Conservation (phyloP, 2,888 invertebrate genomes). For the Carpatolechia fugitivella region DNA sequence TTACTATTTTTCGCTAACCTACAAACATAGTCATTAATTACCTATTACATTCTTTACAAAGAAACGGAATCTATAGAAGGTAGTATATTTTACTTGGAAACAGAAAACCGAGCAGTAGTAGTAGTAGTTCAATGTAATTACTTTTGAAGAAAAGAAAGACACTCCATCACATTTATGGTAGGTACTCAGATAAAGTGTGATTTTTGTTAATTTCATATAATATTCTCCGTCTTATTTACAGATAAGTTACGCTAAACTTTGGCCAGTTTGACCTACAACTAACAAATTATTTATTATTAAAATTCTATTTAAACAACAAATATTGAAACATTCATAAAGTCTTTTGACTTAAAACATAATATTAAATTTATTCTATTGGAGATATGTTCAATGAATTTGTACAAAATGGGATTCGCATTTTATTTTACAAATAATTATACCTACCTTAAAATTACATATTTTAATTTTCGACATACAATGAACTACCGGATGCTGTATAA, state of each 20-base stretch:
- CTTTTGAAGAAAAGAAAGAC: too few relatives aligned
- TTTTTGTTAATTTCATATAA: too few relatives aligned
- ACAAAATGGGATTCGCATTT: constrained; percentile 45
- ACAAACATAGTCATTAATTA: constrained; percentile 16
- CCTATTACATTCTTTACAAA: background rate
- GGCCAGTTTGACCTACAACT: constrained; percentile 52
- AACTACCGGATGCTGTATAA: constrained; percentile 67
- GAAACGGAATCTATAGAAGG: background rate
- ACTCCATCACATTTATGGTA: background rate
- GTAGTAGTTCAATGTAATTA: background rate
- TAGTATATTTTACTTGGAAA: background rate
- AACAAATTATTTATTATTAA: constrained; percentile 27
- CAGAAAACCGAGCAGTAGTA: background rate
- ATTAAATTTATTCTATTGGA: constrained; percentile 13
- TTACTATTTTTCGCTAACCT: constrained; percentile 46
- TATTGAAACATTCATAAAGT: background rate
- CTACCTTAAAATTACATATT: constrained; percentile 40
- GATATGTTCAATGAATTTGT: constrained; percentile 64
- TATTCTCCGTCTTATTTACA: constrained; percentile 8
- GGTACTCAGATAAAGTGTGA: too few relatives aligned
- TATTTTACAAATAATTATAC: constrained; percentile 27
- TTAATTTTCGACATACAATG: constrained; percentile 13
- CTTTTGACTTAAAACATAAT: constrained; percentile 10
- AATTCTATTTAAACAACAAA: constrained; percentile 17
- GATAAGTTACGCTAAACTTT: constrained; percentile 34